These are phyloP conservation scores for Hypercompe scribonia DNA, from an alignment of 2,888 invertebrate genomes.

Conservation along the genomic window DNA sequence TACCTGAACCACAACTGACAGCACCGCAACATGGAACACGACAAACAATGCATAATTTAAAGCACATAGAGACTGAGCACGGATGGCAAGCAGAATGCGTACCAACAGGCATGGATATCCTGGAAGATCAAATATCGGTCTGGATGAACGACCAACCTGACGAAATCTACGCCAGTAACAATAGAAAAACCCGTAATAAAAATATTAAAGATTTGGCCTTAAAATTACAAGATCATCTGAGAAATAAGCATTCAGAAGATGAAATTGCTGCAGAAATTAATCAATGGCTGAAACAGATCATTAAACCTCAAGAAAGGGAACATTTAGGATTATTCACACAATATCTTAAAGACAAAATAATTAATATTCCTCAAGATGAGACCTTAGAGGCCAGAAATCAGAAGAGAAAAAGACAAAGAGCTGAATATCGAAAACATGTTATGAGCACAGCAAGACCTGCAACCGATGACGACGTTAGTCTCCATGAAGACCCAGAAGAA, in stretches of 20 bases:
- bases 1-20: conserved; percentile 55
- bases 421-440: conserved; percentile 24
- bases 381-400: conserved; percentile 44
- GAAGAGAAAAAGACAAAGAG: conserved; percentile 40
- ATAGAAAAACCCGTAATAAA: conserved; percentile 45
- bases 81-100: conserved; percentile 45
- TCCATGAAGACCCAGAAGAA: conserved; percentile 52
- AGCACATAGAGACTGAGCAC: conserved; percentile 38
- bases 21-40: conserved; percentile 60
- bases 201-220: conserved; percentile 60
- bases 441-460: conserved; percentile 2
- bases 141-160: conserved; percentile 68
- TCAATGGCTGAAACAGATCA: conserved; percentile 56
- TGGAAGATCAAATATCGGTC: conserved; percentile 68
- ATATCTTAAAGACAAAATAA: conserved; percentile 55
- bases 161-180: conserved; percentile 50
- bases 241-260: conserved; percentile 46
- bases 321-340: conserved; percentile 53
- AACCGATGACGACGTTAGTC: not conserved
- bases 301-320: conserved; percentile 51
- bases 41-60: conserved; percentile 55
- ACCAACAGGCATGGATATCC: conserved; percentile 55
- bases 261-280: conserved; percentile 55
- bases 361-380: conserved; percentile 56
- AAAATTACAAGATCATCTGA: conserved; percentile 50